Base-by-base conservation (phyloP, 2,888 invertebrate genomes). In the Lasioglossum vierecki region DNA sequence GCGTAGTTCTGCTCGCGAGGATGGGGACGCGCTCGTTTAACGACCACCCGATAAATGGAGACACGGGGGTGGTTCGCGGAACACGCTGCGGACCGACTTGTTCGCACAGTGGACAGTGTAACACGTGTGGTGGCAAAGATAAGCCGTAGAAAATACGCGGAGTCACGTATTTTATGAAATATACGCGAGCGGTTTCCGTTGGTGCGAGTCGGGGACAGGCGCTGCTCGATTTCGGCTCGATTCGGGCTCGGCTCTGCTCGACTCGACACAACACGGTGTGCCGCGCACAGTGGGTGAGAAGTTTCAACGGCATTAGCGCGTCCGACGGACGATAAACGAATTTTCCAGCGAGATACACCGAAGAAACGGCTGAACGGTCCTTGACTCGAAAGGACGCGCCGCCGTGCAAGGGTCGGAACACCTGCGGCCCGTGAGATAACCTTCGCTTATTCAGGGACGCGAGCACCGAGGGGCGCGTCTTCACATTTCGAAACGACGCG, bases 121-220 rank as follows among this genome's bases (percentile, higher is more conserved):
- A 88, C 91, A 90, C 89, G 93, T 91, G 93, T 90, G 91, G 90
- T 86, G 80, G 87, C 81, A 82, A 90, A 92, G 93, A 94, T 94
- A 94, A 94, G 94, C 92, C 79, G 82, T 78, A 60, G 89, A 91
- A 92, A 93, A 93, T 93, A 93, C 92, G 93, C 93, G 83, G 88
- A 92, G 93, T 94, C 94, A 94, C 93, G 93, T 94, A 93, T 93
- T 93, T 93, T 92, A 92, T 93, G 91, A 92, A 92, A 93, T 91
- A 89, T 90, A 90, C 88, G 78, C 76, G 78, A 84, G 81, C 78
- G 78, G 78, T 75, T 80, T 35, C 74, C 18, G 83, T 60, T 11
- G 26, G 30, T 2, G 60, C 57, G 57, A n/a, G 2, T n/a, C 15
- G 30, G 15, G 63, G 15, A 63, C 63, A 30, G 4, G 63, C n/a